Evolutionary conservation across 2,113 vertebrate species (phyloP).

Genomic region (Pterocles gutturalis): DNA sequence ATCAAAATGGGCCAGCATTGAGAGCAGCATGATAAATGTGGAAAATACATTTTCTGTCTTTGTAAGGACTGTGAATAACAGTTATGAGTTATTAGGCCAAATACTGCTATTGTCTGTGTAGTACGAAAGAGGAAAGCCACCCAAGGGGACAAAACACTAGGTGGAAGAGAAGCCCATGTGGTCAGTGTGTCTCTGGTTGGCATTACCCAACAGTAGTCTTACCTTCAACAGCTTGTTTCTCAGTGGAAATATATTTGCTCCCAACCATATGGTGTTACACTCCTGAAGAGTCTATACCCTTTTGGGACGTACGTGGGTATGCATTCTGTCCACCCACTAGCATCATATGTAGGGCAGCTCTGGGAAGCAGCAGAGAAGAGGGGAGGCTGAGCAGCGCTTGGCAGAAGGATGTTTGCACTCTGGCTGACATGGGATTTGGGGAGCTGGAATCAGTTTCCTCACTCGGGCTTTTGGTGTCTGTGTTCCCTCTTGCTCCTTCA

Average conservation of each 20-base stretch:
- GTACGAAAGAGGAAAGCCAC: not conserved
- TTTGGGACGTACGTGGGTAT: rapidly evolving
- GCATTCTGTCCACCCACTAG: not conserved
- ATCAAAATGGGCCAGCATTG: not conserved
- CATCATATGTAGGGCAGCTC: not conserved
- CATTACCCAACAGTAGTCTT: rapidly evolving
- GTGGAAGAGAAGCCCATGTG: not conserved
- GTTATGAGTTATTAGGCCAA: not conserved
- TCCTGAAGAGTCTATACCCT: not conserved
- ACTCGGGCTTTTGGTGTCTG: not conserved
- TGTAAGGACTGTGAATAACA: not conserved
- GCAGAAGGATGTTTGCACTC: not conserved
- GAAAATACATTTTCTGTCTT: not conserved
- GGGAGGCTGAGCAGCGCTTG: rapidly evolving
- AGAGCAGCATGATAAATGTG: not conserved
- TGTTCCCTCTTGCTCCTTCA: not conserved
- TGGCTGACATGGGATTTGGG: not conserved
- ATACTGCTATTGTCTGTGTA: not conserved
- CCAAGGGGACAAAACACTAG: not conserved
- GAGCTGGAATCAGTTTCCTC: not conserved
- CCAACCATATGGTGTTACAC: rapidly evolving
- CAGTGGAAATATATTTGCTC: not conserved
- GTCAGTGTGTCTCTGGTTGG: not conserved
- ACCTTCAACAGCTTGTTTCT: not conserved
- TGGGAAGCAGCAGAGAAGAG: not conserved